Evolutionary conservation across 2,888 invertebrate genomes (phyloP).

Genomic region (Pycnomerus fuliginosus): DNA sequence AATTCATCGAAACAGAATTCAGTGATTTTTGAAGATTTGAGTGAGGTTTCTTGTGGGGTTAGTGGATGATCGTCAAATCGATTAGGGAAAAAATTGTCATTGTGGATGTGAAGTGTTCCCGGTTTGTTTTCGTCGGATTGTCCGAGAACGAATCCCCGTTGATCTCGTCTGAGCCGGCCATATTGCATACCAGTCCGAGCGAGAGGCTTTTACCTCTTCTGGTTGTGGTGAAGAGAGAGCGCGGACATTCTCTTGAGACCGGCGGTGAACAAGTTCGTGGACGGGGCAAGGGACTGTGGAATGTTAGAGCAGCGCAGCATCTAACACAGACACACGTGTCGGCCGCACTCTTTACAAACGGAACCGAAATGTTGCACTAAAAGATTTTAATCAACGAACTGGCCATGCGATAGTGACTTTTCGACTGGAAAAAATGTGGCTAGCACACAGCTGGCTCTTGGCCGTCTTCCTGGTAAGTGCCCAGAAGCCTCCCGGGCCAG

Average conservation of each 20-base stretch:
- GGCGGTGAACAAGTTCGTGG: conserved; percentile 47
- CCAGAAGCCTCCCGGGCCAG: conserved; percentile 43
- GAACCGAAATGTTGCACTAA: conserved; percentile 41
- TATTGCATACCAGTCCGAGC: conserved; percentile 55
- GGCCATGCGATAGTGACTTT: conserved; percentile 23
- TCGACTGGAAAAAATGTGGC: conserved; percentile 34
- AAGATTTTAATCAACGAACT: conserved; percentile 33
- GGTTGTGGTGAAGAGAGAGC: conserved; percentile 38
- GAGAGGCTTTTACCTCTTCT: conserved; percentile 37
- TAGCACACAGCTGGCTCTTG: conserved; percentile 37
- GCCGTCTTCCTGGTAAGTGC: conserved; percentile 41
- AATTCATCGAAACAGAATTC: conserved; percentile 5
- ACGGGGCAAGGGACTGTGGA: conserved; percentile 51
- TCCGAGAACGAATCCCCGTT: conserved; percentile 42
- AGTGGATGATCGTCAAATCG: too few relatives aligned
- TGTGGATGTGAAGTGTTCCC: too few relatives aligned
- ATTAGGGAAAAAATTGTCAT: too few relatives aligned
- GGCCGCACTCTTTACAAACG: conserved; percentile 39
- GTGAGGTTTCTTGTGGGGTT: too few relatives aligned
- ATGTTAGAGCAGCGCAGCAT: conserved; percentile 52
- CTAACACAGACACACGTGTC: conserved; percentile 48
- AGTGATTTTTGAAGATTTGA: too few relatives aligned
- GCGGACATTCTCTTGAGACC: conserved; percentile 48
- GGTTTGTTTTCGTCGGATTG: conserved; percentile 40
- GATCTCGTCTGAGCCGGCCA: conserved; percentile 49